Evolutionary conservation across 2,113 vertebrate species (phyloP), one percentile per base, ranked within the genome.

Genomic region (Charina bottae): DNA sequence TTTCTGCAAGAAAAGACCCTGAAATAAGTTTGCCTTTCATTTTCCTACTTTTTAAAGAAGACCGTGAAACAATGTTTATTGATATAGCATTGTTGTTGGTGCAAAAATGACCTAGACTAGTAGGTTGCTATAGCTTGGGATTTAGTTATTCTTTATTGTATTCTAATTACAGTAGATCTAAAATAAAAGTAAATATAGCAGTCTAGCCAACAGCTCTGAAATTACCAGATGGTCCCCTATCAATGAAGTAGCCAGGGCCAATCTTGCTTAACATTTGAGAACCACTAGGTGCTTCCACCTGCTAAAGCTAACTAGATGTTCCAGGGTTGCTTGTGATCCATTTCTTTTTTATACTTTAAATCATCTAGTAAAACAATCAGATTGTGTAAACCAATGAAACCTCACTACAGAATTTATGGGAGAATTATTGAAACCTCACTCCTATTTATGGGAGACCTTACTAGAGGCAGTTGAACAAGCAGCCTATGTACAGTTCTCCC

Each of bases 1-100:
- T 90, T 93, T 95, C 93, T 89, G 68, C 11, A 85, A 92, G 91
- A 90, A 85, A 46, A 19, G 96, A 94, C 92, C 91, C 92, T 93
- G 94, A 85, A 95, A 94, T 91, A 95, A 92, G 53, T 93, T 94
- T 96, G 62, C 55, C 68, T 93, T 60, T 15, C 58, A 42, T 54
- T 89, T 92, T 54, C 94, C 84, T 58, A 78, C 54, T 26, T 90
- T 96, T 6, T 2, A 49, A 21, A 68, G 88, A 89, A 89, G 60
- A 54, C 17, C 33, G 23, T 33, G 56, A 59, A n/a, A 46, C 21
- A 42, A 60, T 24, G 11, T 15, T 78, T 64, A 10, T 56, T n/a
- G 13, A n/a, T 11, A 3, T 28, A 62, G 26, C 1, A 11, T 62
- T 49, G 46, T 62, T 49, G 28, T 19, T 21, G 4, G 8, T 90